phyloP scores from a whole-genome alignment of 2,888 invertebrate species.

The Oxycera nigricornis region DNA sequence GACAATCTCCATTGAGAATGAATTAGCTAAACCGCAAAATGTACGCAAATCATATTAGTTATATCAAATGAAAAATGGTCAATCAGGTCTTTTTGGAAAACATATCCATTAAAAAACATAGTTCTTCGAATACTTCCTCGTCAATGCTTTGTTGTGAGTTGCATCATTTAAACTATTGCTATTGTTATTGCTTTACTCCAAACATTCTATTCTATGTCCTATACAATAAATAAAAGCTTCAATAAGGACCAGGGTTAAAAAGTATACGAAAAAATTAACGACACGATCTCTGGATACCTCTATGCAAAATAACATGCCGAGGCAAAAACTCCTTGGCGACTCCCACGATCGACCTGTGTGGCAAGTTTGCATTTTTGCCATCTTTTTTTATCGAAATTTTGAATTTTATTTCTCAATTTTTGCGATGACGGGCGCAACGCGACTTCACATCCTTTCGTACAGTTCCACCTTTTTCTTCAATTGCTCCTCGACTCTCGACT shows the following conservation, averaged over 20 bases:
- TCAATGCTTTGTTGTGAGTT: too few species aligned
- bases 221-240: too few species aligned
- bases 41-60: too few species aligned
- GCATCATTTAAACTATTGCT: too few species aligned
- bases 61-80: too few species aligned
- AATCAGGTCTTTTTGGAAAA: too few species aligned
- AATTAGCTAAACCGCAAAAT: too few species aligned
- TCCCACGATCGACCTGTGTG: conserved; percentile 47
- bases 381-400: conserved; percentile 16
- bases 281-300: neutral
- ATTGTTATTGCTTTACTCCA: too few species aligned
- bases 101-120: too few species aligned
- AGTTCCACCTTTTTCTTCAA: neutral
- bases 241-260: neutral
- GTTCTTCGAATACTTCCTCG: too few species aligned
- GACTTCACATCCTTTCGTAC: neutral
- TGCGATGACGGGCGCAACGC: neutral
- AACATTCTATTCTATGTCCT: too few species aligned
- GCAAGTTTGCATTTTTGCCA: conserved; percentile 22
- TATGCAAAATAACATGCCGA: conserved; percentile 30
- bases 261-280: neutral
- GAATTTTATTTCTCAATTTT: conserved; percentile 37
- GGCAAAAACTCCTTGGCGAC: conserved; percentile 40
- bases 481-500: conserved; percentile 2
- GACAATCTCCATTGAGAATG: too few species aligned